phyloP scores from a whole-genome alignment of 2,113 vertebrate genomes.

The Laterallus jamaicensis region DNA sequence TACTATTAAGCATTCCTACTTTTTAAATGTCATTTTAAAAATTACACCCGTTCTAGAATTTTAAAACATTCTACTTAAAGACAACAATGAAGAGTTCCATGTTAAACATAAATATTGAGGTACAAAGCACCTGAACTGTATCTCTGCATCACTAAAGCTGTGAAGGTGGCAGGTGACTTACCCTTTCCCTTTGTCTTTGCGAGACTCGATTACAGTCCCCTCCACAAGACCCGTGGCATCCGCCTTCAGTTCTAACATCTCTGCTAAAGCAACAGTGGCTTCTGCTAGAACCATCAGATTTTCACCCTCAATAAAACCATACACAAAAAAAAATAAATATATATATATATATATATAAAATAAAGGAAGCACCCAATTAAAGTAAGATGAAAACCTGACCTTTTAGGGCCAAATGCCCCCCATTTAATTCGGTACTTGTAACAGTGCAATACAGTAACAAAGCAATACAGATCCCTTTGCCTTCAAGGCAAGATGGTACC shows the following conservation, averaged over 20 bases:
- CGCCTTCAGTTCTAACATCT: slow-evolving; percentile 92
- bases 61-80: background rate
- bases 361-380: background rate
- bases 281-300: slow-evolving; percentile 89
- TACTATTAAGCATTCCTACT: background rate
- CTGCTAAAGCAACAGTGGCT: slow-evolving; percentile 87
- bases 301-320: slow-evolving; percentile 78
- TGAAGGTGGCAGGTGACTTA: slow-evolving; percentile 1
- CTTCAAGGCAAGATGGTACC: background rate
- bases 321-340: background rate
- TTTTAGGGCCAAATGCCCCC: background rate
- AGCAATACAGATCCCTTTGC: background rate
- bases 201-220: slow-evolving; percentile 89
- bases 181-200: slow-evolving; percentile 90
- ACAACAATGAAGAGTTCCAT: background rate
- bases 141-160: background rate
- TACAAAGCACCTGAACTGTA: background rate
- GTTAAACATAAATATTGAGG: background rate
- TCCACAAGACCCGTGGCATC: slow-evolving; percentile 84
- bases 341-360: background rate
- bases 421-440: background rate
- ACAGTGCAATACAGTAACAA: background rate
- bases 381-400: background rate
- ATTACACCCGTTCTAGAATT: background rate
- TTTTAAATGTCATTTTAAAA: background rate